Evolutionary conservation across 2,888 invertebrate genomes (phyloP).

Genomic region (Eupithecia exiguata): DNA sequence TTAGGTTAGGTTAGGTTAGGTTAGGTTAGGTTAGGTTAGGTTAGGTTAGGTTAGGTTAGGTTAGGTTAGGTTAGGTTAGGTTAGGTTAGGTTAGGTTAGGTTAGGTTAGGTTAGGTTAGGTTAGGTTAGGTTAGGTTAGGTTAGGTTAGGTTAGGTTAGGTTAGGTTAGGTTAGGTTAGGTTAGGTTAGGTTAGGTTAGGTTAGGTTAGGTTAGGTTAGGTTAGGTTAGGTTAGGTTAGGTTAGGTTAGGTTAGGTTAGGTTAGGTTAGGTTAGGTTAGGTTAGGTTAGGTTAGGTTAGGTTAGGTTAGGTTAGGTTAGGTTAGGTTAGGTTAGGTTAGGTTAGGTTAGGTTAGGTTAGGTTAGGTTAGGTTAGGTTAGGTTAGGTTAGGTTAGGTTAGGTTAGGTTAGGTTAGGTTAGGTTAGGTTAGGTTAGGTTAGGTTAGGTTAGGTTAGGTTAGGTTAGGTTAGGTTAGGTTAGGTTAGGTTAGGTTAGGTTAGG

Average conservation of each 20-base stretch:
- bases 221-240: constrained; percentile 30
- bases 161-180: constrained; percentile 41
- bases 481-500: constrained; percentile 37
- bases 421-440: too few relatives aligned
- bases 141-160: not conserved
- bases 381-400: too few relatives aligned
- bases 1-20: constrained; percentile 26
- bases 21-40: constrained; percentile 25
- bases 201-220: constrained; percentile 32
- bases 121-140: too few relatives aligned
- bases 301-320: constrained; percentile 35
- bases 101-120: not conserved
- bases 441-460: constrained; percentile 17
- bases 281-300: constrained; percentile 34
- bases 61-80: not conserved
- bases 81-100: constrained; percentile 5
- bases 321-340: constrained; percentile 28
- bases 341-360: not conserved
- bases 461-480: constrained; percentile 31
- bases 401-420: too few relatives aligned
- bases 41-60: constrained; percentile 21
- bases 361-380: not conserved
- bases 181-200: constrained; percentile 40
- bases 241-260: constrained; percentile 33
- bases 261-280: constrained; percentile 33